Conservation (phyloP, 1,140 invertebrate species). For the Drosophila carrolli region DNA sequence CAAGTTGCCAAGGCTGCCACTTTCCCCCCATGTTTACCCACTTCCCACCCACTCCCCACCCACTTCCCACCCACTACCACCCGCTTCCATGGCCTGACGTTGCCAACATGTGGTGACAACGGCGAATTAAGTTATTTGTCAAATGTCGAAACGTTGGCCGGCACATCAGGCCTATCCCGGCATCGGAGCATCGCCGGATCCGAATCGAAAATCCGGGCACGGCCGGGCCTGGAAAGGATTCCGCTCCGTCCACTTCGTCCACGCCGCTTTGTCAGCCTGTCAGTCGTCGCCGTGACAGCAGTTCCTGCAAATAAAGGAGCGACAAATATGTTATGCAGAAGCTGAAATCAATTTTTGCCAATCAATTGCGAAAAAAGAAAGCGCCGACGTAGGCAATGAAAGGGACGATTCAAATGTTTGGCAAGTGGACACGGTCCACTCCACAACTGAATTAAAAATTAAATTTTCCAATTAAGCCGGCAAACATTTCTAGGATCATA, state of each 20-base stretch:
- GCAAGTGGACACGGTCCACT: constrained; percentile 47
- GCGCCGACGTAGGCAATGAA: constrained; percentile 43
- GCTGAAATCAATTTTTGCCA: constrained; percentile 80
- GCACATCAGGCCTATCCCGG: constrained; percentile 30
- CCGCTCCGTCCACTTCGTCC: constrained; percentile 9
- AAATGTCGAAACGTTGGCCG: constrained; percentile 68
- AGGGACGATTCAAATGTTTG: constrained; percentile 67
- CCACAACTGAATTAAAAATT: constrained; percentile 75
- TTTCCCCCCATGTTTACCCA: no score
- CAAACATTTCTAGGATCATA: constrained; percentile 56
- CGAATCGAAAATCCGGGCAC: constrained; percentile 12
- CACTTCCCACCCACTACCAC: no score
- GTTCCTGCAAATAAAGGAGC: constrained; percentile 72
- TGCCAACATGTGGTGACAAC: constrained; percentile 73
- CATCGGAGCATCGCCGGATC: constrained; percentile 11
- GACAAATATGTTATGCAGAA: constrained; percentile 78
- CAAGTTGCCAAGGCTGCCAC: constrained; percentile 29
- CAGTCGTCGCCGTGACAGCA: constrained; percentile 48
- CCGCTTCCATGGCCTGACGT: constrained; percentile 11
- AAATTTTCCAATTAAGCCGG: constrained; percentile 72
- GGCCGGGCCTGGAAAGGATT: constrained; percentile 9
- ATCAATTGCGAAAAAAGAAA: constrained; percentile 76
- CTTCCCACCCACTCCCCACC: not conserved
- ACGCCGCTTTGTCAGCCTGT: constrained; percentile 58
- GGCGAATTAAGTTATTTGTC: constrained; percentile 80